Evolutionary conservation across 2,113 vertebrate species (phyloP), one percentile per base, ranked within the genome.

Genomic region (Copsychus sechellarum): DNA sequence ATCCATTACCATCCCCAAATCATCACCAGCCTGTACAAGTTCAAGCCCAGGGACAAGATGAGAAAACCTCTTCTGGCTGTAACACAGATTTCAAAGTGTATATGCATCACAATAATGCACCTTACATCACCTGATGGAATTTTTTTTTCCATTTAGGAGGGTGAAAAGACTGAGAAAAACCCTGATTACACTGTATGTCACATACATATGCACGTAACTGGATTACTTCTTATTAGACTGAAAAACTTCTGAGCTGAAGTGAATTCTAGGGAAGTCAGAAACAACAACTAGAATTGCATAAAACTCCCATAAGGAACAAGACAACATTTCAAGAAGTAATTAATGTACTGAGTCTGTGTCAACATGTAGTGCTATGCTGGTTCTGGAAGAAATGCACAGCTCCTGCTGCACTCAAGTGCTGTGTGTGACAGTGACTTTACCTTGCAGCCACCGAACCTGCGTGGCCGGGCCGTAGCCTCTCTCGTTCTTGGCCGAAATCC

Each of bases 361-460:
- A 50, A 22, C 24, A 5, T 0, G 24, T 29, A 16, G 33, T 54
- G 48, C 73, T 65, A 15, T 1, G 1, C 2, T 71, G 23, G 33
- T 21, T 64, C 62, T 50, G 51, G n/a, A 56, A 40, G 16, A 23
- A 36, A 33, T 0, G 48, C 29, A 26, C 50, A 58, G 70, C 77
- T 47, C 57, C 81, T 28, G 36, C 88, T 74, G 81, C 90, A 19
- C 33, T 92, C 18, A 82, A 29, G 90, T 20, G 70, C 83, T 48
- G 77, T 10, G 8, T 76, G 96, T 58, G 56, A 36, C 90, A 82
- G 76, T 0, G 12, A 66, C 94, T 86, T 92, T 96, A 99, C 99
- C 99, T 98, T 99, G 99, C 61, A 99, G 98, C 99, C 99, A 99
- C 94, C 99, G 99, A 93, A 99, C 99, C 96, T 99, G 99, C 0